phyloP scores from a whole-genome alignment of 2,888 invertebrate species.

The Synergus itoensis region DNA sequence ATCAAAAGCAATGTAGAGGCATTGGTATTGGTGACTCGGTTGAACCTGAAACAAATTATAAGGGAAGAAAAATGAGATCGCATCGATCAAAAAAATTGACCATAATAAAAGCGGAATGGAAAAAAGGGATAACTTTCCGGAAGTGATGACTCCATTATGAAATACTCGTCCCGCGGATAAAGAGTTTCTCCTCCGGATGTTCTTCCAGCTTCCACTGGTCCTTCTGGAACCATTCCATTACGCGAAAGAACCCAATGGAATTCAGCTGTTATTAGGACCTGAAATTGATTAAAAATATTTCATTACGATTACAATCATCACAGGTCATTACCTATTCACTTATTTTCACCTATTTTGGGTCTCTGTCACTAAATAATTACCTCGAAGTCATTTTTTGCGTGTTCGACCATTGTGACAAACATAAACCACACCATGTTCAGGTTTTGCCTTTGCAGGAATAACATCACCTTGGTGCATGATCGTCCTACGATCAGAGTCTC shows the following conservation, averaged over 20 bases:
- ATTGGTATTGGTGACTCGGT: constrained; percentile 51
- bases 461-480: constrained; percentile 58
- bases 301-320: no score
- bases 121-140: constrained; percentile 72
- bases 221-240: constrained; percentile 69
- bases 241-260: constrained; percentile 64
- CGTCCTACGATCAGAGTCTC: constrained; percentile 74
- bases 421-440: constrained; percentile 60
- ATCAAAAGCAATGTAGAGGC: constrained; percentile 18
- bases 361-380: constrained; percentile 44
- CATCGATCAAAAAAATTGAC: not conserved
- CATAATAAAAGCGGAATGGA: not conserved
- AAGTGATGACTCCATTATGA: constrained; percentile 65
- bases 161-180: constrained; percentile 74
- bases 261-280: constrained; percentile 67
- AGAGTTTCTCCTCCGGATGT: constrained; percentile 73
- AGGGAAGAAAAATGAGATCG: not conserved
- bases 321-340: no score
- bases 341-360: not conserved
- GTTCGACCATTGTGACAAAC: constrained; percentile 58
- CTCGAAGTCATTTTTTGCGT: constrained; percentile 59
- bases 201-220: constrained; percentile 74
- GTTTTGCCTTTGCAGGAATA: constrained; percentile 63
- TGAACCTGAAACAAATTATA: constrained; percentile 49
- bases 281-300: not conserved